Base-by-base conservation (phyloP, 1,140 invertebrate species). In the Augochlora pura region DNA sequence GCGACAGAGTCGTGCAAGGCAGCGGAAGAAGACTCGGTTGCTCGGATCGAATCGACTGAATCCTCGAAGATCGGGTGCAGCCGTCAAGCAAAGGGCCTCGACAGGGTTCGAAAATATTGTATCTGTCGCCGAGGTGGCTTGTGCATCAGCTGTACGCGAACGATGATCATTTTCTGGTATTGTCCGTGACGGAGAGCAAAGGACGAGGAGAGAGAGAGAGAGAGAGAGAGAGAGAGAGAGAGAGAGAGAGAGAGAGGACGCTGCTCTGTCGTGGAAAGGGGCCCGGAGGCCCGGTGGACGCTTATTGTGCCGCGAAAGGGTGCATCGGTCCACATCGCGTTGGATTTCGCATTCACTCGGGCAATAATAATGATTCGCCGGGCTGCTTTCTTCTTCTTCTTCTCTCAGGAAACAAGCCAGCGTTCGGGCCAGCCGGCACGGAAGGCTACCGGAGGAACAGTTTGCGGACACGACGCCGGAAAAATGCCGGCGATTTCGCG, bases 281-380 rank as follows among this genome's bases (percentile, higher is more conserved):
- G 64, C 46, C 42, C 63, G 39, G 32, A 23, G 23, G 46, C 62
- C 67, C 70, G 60, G 78, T 75, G 77, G 66, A 66, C 69, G 74
- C 39, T 0, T 39, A 81, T 77, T 77, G 80, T 74, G 49, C 62
- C 21, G 18, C 54, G 67, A 81, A 77, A 76, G 80, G 80, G 69
- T 79, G 77, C 80, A 82, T 82, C 80, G 69, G 69, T 32, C 77
- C 69, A 62, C 57, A 73, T 68, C 63, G 77, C 72, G 64, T 82
- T 73, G 69, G 49, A 82, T 82, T 73, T 79, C 76, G 73, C 68
- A 77, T 71, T 78, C 79, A 78, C 32, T 49, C 64, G 76, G 76
- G 54, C 67, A 80, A 82, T 79, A 82, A 72, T 79, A 82, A 82
- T 23, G 75, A 82, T 79, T 79, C 76, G 63, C 25, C 54, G 32